Evolutionary conservation across 2,113 vertebrate species (phyloP).

Genomic region (Sula dactylatra): DNA sequence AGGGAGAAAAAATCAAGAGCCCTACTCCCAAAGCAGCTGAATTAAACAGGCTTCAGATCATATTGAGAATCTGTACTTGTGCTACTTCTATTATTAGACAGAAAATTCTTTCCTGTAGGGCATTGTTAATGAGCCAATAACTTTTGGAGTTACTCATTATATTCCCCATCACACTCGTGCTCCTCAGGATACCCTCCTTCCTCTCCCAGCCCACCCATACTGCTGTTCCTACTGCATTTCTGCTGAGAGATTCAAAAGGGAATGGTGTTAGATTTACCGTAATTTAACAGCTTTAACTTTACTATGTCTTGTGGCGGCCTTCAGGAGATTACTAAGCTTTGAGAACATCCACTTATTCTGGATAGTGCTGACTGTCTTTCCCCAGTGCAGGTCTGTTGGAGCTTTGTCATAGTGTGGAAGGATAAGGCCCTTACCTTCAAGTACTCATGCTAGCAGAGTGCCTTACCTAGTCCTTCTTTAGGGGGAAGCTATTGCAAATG

Average conservation of each 20-base stretch:
- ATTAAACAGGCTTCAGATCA: conserved; percentile 50
- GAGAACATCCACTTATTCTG: neutral
- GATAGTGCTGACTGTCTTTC: neutral
- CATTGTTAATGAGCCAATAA: conserved; percentile 35
- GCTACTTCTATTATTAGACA: conserved; percentile 34
- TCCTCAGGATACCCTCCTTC: neutral
- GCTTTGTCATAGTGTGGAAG: rapidly evolving
- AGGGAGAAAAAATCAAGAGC: conserved; percentile 37
- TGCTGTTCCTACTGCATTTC: neutral
- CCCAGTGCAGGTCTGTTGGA: neutral
- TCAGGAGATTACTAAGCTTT: neutral
- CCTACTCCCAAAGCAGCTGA: conserved; percentile 33
- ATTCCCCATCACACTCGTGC: neutral
- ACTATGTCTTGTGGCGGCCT: neutral
- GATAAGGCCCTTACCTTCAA: neutral
- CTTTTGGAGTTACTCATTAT: conserved; percentile 3
- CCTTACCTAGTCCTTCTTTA: neutral
- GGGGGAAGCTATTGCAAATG: neutral
- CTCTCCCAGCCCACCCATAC: rapidly evolving
- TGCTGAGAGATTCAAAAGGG: neutral
- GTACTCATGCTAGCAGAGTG: neutral
- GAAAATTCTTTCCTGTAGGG: conserved; percentile 38
- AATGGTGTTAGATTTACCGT: neutral
- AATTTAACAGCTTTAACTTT: neutral
- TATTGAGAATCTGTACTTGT: conserved; percentile 7